Evolutionary conservation across 1,140 invertebrate genomes (phyloP).

Genomic region (Aphelenchoides avenae): DNA sequence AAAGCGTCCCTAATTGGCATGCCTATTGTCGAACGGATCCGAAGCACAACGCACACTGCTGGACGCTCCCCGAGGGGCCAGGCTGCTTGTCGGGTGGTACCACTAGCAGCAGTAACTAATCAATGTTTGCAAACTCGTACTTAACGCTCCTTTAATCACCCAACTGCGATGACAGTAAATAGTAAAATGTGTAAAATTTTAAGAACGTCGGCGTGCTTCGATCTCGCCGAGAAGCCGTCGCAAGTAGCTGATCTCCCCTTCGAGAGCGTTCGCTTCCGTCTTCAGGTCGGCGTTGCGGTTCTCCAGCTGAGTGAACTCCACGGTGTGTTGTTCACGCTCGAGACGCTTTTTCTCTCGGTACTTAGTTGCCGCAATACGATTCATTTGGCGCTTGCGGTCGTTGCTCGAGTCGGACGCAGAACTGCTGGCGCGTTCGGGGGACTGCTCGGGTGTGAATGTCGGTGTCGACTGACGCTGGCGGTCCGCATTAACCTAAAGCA

Average conservation of each 20-base stretch:
- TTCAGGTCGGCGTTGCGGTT: conserved; percentile 17
- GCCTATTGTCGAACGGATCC: no score
- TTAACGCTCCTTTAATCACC: no score
- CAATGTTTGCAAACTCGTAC: no score
- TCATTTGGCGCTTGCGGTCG: conserved; percentile 41
- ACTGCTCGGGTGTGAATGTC: background rate
- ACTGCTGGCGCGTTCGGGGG: background rate
- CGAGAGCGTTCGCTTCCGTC: conserved; percentile 19
- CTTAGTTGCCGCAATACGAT: conserved; percentile 37
- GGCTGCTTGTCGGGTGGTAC: no score
- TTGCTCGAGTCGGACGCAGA: conserved; percentile 3
- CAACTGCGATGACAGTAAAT: no score
- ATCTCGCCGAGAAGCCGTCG: conserved; percentile 31
- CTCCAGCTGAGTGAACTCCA: conserved; percentile 28
- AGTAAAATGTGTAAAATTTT: no score
- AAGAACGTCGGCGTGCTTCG: conserved; percentile 6
- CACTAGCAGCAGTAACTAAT: no score
- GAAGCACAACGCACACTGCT: no score
- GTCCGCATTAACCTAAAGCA: no score
- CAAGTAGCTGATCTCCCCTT: conserved; percentile 33
- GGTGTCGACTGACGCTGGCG: no score
- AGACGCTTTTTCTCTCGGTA: conserved; percentile 41
- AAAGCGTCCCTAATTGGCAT: no score
- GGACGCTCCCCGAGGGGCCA: no score
- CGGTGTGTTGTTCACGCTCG: conserved; percentile 23